Evolutionary conservation across 2,113 vertebrate species (phyloP), one percentile per base, ranked within the genome.

Genomic region (Butorides virescens): DNA sequence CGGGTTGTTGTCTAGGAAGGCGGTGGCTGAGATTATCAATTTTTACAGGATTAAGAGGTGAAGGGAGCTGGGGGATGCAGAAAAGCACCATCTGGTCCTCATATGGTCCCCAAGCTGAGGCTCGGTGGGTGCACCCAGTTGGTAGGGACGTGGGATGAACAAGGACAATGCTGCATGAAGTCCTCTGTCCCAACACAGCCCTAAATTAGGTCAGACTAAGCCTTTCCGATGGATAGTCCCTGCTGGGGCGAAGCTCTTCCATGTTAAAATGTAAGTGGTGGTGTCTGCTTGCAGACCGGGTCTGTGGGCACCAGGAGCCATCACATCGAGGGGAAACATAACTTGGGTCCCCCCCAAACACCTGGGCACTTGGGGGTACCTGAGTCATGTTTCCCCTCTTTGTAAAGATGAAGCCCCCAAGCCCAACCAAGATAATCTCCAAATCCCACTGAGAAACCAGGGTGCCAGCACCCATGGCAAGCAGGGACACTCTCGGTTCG

Each of bases 21-120:
- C 5, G 11, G 36, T 0, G 0, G 23, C 46, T 0, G 4, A 87
- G 53, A 68, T 76, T 65, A 81, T 85, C 65, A 14, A 22, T 70
- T 70, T 82, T 49, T 49, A 66, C 7, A 53, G 11, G 74, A 53
- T 66, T 20, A 73, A 79, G 66, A 44, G 74, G 59, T 66, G 34
- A 86, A 59, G 23, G 27, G 44, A 79, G 44, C 27, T 21, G 22
- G 13, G 27, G 15, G 52, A 58, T 44, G 32, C 25, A 73, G 59
- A 66, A 52, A 59, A 56, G 4, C 50, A 71, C 26, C 8, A 1
- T 19, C 23, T 66, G 59, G 34, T 39, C 25, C 47, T 46, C 11
- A 2, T 5, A 36, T 1, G 17, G 53, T 55, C 23, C 77, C n/a
- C 3, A 36, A 81, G 32, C 36, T 44, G 26, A 29, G 52, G 79